phyloP scores from a whole-genome alignment of 2,113 vertebrate genomes.

The Erythrolamprus reginae region DNA sequence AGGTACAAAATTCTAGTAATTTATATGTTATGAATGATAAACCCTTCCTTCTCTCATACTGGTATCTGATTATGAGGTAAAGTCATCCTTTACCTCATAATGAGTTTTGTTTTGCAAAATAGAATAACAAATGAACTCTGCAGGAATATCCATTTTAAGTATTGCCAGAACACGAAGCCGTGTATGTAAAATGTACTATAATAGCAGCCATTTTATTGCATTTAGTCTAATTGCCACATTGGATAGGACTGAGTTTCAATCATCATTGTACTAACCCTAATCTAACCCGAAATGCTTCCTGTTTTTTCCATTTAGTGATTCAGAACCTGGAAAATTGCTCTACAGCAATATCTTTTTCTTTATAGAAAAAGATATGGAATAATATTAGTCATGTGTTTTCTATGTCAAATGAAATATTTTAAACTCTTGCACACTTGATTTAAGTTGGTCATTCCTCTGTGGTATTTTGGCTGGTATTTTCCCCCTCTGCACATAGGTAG shows the following conservation, averaged over 20 bases:
- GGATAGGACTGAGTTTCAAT: background rate
- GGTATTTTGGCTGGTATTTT: background rate
- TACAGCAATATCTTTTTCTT: background rate
- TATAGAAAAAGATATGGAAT: background rate
- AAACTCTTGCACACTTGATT: background rate
- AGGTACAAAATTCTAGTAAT: conserved; percentile 5
- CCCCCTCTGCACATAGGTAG: background rate
- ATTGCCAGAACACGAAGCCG: conserved; percentile 11
- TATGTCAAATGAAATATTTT: background rate
- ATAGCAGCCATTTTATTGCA: background rate
- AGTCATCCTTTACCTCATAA: background rate
- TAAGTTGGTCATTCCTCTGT: background rate
- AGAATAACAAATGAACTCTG: background rate
- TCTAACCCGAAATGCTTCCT: background rate
- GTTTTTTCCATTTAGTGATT: background rate
- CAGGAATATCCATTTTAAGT: conserved; percentile 30
- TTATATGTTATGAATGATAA: background rate
- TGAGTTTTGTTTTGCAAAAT: conserved; percentile 12
- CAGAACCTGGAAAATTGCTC: background rate
- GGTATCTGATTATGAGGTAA: background rate
- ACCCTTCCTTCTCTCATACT: conserved; percentile 2
- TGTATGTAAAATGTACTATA: background rate
- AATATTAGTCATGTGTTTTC: background rate
- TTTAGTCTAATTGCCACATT: background rate
- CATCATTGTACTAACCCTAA: background rate